These are phyloP conservation scores for Mayetiola destructor DNA, from an alignment of 2,888 invertebrate genomes.

Conservation along the genomic window DNA sequence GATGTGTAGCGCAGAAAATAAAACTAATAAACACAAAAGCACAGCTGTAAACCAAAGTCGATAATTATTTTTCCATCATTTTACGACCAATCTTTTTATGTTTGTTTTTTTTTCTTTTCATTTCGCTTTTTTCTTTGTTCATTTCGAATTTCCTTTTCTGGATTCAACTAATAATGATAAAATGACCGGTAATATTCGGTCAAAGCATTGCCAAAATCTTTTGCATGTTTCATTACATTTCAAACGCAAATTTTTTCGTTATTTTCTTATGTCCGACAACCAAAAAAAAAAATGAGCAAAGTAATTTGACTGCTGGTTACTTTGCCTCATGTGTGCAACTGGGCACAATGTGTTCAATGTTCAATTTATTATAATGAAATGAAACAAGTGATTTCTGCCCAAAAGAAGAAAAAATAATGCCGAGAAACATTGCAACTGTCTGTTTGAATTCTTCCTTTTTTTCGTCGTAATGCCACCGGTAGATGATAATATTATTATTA, in stretches of 20 bases:
- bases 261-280: too few species aligned
- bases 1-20: conserved; percentile 9
- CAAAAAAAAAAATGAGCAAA: too few species aligned
- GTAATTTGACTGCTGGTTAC: neutral
- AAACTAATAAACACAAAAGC: neutral
- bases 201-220: neutral
- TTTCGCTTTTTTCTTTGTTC: neutral
- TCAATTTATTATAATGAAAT: neutral
- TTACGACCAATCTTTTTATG: too few species aligned
- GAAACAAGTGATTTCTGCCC: too few species aligned
- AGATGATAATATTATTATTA: too few species aligned
- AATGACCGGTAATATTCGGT: neutral
- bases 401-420: too few species aligned
- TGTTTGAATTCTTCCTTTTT: neutral
- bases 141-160: neutral
- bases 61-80: conserved; percentile 4
- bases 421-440: conserved; percentile 12
- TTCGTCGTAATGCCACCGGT: too few species aligned
- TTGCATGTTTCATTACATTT: conserved; percentile 9
- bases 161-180: neutral
- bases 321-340: neutral
- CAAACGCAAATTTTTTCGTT: neutral
- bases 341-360: neutral
- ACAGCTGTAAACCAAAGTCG: conserved; percentile 3
- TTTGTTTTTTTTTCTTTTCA: neutral